Percentiles rank a stretch among this genome's conserved stretches.
phyloP scores from a whole-genome alignment of 1,140 invertebrate genomes.

The Lordiphosa collinella region DNA sequence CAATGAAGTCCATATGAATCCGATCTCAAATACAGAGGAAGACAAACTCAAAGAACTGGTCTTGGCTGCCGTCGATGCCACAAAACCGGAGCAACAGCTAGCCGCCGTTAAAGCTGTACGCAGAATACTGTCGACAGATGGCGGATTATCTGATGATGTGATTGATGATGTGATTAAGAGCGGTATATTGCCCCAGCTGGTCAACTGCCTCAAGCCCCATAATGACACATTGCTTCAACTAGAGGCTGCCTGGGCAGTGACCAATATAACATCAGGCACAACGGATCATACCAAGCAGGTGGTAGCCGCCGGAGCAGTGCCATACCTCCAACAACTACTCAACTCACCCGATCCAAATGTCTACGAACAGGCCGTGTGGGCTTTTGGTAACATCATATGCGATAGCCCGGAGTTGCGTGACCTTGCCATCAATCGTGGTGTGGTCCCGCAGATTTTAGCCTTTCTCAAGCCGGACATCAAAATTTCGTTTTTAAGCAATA shows the following conservation, averaged over 20 bases:
- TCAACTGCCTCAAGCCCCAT: slow-evolving; percentile 91
- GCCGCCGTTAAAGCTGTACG: no score
- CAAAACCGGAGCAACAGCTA: no score
- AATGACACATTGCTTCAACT: slow-evolving; percentile 97
- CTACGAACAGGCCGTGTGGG: slow-evolving; percentile 99
- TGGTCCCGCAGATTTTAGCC: slow-evolving; percentile 91
- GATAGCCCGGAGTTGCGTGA: slow-evolving; percentile 94
- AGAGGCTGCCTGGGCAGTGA: slow-evolving; percentile 99
- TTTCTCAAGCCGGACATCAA: slow-evolving; percentile 97
- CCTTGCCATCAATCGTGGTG: slow-evolving; percentile 94
- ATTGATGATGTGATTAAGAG: slow-evolving; percentile 97
- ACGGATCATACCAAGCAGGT: slow-evolving; percentile 93
- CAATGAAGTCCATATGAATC: no score
- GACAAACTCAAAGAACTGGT: no score
- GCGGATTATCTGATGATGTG: no score
- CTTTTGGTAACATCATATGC: slow-evolving; percentile 96
- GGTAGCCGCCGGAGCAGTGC: slow-evolving; percentile 95
- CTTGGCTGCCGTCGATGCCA: no score
- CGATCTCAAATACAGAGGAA: no score
- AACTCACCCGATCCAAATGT: slow-evolving; percentile 97
- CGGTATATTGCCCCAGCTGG: slow-evolving; percentile 96
- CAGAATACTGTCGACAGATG: no score
- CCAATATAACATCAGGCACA: slow-evolving; percentile 99
- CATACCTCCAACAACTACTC: slow-evolving; percentile 94
- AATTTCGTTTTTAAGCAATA: slow-evolving; percentile 94